Base-by-base conservation (phyloP, 2,797 vertebrate genomes). In the Fratercula arctica region DNA sequence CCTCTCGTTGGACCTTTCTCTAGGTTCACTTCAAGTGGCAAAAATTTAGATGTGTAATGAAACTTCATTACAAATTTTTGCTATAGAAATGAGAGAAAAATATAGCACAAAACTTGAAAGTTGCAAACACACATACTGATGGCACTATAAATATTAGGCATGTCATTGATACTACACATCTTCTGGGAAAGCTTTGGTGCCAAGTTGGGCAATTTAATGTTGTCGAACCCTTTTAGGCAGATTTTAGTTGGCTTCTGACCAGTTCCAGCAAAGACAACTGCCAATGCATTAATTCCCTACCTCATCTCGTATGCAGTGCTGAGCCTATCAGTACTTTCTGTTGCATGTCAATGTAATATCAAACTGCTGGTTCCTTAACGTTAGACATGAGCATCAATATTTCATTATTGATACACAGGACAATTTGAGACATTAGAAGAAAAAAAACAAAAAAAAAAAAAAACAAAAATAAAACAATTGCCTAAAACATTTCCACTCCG, bases 221-320 rank as follows among this genome's bases (percentile, higher is more conserved):
- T 95, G 97, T 97, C 97, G 96, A 98, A 97, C 97, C 96, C 98
- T 98, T 97, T 97, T 97, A 98, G 97, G 97, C 96, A 98, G 98
- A 98, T 97, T 97, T 97, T 96, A 97, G 96, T 98, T 98, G 97
- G 97, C 96, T 97, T 96, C 96, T 96, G 97, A 97, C 97, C 97
- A 98, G 96, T 97, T 97, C 95, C 97, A 98, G 97, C 96, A 96
- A 97, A 96, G 97, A 95, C 94, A 96, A 98, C 92, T 96, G 96
- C 97, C 97, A 97, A 93, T 72, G 96, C 96, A 97, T 98, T 98
- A 97, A 98, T 97, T 98, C 97, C 94, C 91, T 95, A 92, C 95
- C 96, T 97, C 97, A 97, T 98, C 97, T 97, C 25, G 35, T 97
- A 97, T 97, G 96, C 97, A 97, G 87, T 83, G 95, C 79, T 87